Evolutionary conservation across 2,888 invertebrate species (phyloP).

Genomic region (Tetranychus piercei): DNA sequence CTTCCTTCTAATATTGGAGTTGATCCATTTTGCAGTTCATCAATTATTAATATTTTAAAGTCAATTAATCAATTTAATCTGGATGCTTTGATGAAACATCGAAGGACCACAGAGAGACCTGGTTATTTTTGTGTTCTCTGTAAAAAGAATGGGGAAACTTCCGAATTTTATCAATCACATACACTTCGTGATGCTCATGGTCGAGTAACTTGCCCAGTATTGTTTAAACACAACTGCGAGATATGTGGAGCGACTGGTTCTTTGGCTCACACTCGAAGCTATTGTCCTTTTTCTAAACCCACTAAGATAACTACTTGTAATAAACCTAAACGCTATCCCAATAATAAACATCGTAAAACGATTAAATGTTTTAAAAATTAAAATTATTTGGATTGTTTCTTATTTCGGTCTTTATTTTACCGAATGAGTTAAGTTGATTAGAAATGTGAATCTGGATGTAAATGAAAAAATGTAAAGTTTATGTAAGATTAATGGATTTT

Average conservation of each 20-base stretch:
- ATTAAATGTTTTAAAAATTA: no score
- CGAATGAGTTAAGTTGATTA: no score
- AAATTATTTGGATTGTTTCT: no score
- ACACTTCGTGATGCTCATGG: conserved; percentile 11
- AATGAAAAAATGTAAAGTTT: no score
- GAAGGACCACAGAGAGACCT: background rate
- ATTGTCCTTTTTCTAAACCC: conserved; percentile 23
- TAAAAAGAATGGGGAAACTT: conserved; percentile 11
- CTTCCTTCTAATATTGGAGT: no score
- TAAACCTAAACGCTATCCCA: no score
- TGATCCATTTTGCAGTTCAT: no score
- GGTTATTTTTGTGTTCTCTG: conserved; percentile 12
- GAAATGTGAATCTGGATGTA: no score
- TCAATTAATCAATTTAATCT: background rate
- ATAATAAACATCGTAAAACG: no score
- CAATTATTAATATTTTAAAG: background rate
- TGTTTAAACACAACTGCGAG: conserved; percentile 26
- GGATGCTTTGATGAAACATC: background rate
- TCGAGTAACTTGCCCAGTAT: conserved; percentile 26
- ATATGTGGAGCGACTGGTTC: conserved; percentile 27
- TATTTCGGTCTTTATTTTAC: no score
- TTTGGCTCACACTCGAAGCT: conserved; percentile 28
- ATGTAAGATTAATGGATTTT: no score
- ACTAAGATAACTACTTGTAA: background rate
- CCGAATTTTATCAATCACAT: background rate